Evolutionary conservation across 30 jellyfish, hydroid and myxozoan species (phyloP), one percentile per base, ranked within the genome.

Genomic region (Cassiopea xamachana): DNA sequence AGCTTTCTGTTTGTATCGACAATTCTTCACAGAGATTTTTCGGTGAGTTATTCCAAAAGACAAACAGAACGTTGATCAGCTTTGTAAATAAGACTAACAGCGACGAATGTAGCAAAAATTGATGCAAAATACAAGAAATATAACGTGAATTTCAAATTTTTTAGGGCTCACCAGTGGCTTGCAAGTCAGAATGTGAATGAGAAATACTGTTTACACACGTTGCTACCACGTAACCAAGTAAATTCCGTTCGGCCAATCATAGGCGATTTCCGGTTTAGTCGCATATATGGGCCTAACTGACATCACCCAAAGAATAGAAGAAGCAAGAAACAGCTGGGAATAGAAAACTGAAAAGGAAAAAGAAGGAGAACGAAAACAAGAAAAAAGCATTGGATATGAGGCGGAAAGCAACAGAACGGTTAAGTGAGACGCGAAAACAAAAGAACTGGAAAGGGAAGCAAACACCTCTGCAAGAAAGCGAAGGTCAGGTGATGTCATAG

Each of bases 381-480:
- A 50, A 46, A 69, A 51, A 71, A 51, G 80, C 84, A 69, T 46
- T 19, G 51, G 80, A 69, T 13, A 67, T 51, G 80, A 71, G 49
- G 51, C 69, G 50, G 61, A 69, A 71, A 61, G 81, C 92, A 18
- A 84, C 87, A 14, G 92, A 84, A 76, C 68, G 89, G 0, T 16
- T 84, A 68, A 71, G 92, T 17, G 88, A 84, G 75, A 84, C 92
- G 46, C 39, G 46, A 67, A 67, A 67, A 19, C 76, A 81, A 89
- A 80, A 55, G 87, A 69, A 69, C 16, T 47, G 71, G 96, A 89
- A 50, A 70, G 83, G 62, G 77, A 69, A 59, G 92, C 61, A 48
- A 47, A n/a, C 47, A 67, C 91, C 1, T 81, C 96, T 7, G 69
- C 48, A 86, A 86, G 80, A 75, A 73, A 19, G 50, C 50, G 79